Evolutionary conservation across 2,888 invertebrate genomes (phyloP), one percentile per base, ranked within the genome.

Genomic region (Thelaira solivaga): DNA sequence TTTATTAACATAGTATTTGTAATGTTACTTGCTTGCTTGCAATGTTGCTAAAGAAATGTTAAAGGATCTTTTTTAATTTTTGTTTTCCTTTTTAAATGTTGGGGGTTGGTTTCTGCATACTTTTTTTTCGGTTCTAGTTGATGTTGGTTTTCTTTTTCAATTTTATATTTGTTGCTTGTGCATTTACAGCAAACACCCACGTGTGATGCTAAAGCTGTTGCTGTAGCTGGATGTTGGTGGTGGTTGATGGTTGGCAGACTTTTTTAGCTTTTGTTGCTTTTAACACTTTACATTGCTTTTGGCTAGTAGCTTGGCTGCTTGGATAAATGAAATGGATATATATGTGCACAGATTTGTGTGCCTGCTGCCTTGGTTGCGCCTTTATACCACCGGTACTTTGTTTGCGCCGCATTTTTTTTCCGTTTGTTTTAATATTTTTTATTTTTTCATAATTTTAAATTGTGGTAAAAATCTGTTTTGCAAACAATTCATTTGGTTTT

Each of bases 401-500:
- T 69, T 72, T 78, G 73, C 64, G 62, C 68, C 61, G 67, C 34
- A 65, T 55, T 47, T 76, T 65, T 72, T 73, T 74, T 68, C 65
- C 69, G 61, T 59, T 36, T 59, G 64, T 65, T 65, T 65, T 18
- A 78, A 78, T 74, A 65, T 68, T 59, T 34, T 72, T 72, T 26
- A 55, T 55, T 62, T 72, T 72, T 80, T 77, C 71, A 81, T 81
- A 81, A 81, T 81, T 81, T 80, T 73, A 73, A 80, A 74, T 65
- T 65, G 69, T 74, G 69, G 78, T 71, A 78, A 77, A n/a, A 80
- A 80, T 78, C 65, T 74, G 65, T 79, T 73, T 67, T 73, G 75
- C 65, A 79, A 83, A 83, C 83, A 85, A 85, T 86, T 88, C 89
- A 89, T 89, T 89, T 88, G 88, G 89, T 88, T 89, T 85, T 86